Percentiles rank a stretch among this genome's conserved stretches.
Conservation (phyloP, 1,140 invertebrate genomes). For the Brachionus manjavacas region DNA sequence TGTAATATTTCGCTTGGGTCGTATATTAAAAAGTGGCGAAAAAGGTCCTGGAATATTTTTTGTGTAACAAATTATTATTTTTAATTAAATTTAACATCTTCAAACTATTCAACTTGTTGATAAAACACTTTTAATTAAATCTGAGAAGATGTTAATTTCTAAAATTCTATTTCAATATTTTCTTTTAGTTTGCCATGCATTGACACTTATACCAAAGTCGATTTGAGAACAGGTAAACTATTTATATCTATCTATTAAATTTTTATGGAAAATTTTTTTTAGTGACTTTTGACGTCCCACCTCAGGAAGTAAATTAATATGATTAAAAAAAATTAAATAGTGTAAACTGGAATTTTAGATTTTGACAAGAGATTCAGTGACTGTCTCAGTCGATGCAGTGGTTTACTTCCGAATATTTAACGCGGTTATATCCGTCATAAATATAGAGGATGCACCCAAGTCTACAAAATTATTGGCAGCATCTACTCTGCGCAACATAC, state of each 20-base stretch:
- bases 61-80: conserved; percentile 11
- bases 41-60: conserved; percentile 45
- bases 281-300: conserved; percentile 44
- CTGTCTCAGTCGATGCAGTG: conserved; percentile 42
- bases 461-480: conserved; percentile 44
- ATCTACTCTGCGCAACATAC: conserved; percentile 44
- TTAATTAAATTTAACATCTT: not conserved
- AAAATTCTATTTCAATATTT: not conserved
- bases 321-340: not conserved
- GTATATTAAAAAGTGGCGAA: not conserved
- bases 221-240: conserved; percentile 80
- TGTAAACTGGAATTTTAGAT: conserved; percentile 17
- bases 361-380: conserved; percentile 45
- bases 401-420: conserved; percentile 29
- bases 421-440: conserved; percentile 37
- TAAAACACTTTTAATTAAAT: conserved; percentile 61
- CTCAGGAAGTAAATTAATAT: conserved; percentile 40
- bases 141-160: not conserved
- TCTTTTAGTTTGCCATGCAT: conserved; percentile 56
- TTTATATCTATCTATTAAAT: not conserved
- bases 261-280: not conserved
- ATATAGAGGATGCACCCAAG: conserved; percentile 44
- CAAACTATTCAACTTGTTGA: conserved; percentile 50
- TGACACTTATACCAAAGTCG: conserved; percentile 78
- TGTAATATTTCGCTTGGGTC: conserved; percentile 44